Evolutionary conservation across 2,888 invertebrate species (phyloP), one percentile per base, ranked within the genome.

Genomic region (Schrankia costaestrigalis): DNA sequence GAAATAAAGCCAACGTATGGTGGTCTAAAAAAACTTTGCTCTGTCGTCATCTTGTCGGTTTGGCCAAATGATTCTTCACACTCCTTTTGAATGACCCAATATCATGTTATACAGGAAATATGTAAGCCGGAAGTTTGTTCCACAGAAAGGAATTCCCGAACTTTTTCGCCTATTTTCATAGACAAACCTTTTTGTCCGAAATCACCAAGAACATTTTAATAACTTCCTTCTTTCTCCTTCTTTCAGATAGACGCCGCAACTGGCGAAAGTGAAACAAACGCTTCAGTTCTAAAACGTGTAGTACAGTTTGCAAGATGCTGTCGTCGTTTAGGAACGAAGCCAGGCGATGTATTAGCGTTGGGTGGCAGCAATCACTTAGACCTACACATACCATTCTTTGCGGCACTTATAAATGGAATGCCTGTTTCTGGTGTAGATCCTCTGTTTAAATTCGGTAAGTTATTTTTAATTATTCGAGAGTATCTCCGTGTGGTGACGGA

Each of bases 201-300:
- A n/a, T n/a, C n/a, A n/a, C n/a, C n/a, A n/a, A 17, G 3, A 17
- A 17, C 17, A 17, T 17, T 17, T 5, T 17, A 17, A 3, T 17
- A 3, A 18, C 2, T 1, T 8, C 2, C n/a, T 11, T 15, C 10
- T 19, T 1, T 27, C 11, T 11, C 29, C 14, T 35, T 26, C 4
- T 29, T 38, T 7, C 54, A 86, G 85, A 75, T 86, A 38, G 83
- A 86, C 30, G 82, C 78, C 22, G 70, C 68, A 0, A 84, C 82
- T 10, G 82, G 72, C 0, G 51, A 74, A 29, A 42, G 68, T 26
- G 81, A 80, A 48, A 78, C 76, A 0, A 71, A 71, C 30, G 57
- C 46, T 0, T 77, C 78, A 0, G 73, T 78, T 0, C 43, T 81
- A 0, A 41, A 50, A 1, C 70, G 83, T 0, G 69, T 77, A 0